These are phyloP conservation scores for Sphyrna mokarran DNA, from an alignment of 2,113 vertebrate species.

Conservation along the genomic window DNA sequence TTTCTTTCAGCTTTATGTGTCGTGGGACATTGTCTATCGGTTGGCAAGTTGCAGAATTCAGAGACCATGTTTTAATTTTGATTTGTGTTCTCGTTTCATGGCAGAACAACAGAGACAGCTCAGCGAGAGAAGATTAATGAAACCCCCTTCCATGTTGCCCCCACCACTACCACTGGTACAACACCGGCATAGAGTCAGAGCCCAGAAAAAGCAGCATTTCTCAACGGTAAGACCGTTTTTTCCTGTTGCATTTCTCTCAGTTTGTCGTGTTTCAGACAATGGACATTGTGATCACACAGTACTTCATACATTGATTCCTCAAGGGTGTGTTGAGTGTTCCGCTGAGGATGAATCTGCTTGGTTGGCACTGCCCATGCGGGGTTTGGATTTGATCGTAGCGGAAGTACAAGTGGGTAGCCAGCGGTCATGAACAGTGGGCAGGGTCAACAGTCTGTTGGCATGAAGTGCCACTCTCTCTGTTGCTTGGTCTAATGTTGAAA, in stretches of 20 bases:
- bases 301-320: neutral
- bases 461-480: neutral
- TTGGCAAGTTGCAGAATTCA: neutral
- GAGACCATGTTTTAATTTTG: neutral
- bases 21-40: neutral
- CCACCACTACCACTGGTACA: constrained; percentile 20
- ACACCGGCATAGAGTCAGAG: neutral
- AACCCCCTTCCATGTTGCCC: constrained; percentile 33
- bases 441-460: neutral
- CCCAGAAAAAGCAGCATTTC: constrained; percentile 14
- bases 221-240: neutral
- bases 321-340: neutral
- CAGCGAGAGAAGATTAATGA: constrained; percentile 29
- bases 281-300: constrained; percentile 1
- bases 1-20: neutral
- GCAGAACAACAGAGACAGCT: constrained; percentile 9
- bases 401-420: neutral
- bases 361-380: neutral
- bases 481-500: neutral
- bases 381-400: neutral
- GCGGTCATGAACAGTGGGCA: neutral
- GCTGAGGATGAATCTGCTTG: neutral
- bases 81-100: neutral
- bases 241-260: neutral
- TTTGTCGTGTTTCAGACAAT: neutral